Conservation (phyloP, 1,140 invertebrate genomes). For the Bombus picipes region DNA sequence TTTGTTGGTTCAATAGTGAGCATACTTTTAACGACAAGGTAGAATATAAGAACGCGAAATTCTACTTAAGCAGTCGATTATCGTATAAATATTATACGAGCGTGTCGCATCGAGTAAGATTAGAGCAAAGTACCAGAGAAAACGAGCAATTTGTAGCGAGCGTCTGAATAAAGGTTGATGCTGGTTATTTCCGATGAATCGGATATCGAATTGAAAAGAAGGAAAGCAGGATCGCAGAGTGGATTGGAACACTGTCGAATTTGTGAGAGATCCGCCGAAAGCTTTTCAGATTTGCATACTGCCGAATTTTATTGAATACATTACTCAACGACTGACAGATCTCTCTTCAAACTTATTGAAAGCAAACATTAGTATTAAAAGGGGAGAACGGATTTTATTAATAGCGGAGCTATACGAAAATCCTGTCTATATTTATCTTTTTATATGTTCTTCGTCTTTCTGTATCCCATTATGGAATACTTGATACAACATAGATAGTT, state of each 20-base stretch:
- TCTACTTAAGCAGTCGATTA: neutral
- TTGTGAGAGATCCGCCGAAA: constrained; percentile 51
- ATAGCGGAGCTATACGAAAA: neutral
- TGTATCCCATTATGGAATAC: neutral
- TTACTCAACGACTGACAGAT: constrained; percentile 22
- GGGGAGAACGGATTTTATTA: neutral
- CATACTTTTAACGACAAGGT: neutral
- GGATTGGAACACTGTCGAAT: constrained; percentile 56
- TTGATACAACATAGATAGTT: neutral
- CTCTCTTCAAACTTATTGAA: constrained; percentile 11
- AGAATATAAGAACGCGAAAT: neutral
- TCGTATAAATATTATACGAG: neutral
- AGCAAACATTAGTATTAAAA: constrained; percentile 28
- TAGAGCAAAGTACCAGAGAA: constrained; percentile 12
- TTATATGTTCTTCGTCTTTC: neutral
- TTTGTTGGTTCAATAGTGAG: neutral
- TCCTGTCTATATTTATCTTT: neutral
- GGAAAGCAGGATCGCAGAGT: constrained; percentile 14
- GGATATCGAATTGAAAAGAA: constrained; percentile 65
- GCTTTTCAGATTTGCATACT: constrained; percentile 61
- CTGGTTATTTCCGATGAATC: constrained; percentile 60
- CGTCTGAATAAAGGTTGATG: constrained; percentile 49
- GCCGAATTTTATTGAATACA: constrained; percentile 52
- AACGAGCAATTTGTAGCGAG: constrained; percentile 32
- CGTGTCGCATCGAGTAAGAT: neutral